Evolutionary conservation across 2,888 invertebrate species (phyloP), one percentile per base, ranked within the genome.

Genomic region (Troides oblongomaculatus): DNA sequence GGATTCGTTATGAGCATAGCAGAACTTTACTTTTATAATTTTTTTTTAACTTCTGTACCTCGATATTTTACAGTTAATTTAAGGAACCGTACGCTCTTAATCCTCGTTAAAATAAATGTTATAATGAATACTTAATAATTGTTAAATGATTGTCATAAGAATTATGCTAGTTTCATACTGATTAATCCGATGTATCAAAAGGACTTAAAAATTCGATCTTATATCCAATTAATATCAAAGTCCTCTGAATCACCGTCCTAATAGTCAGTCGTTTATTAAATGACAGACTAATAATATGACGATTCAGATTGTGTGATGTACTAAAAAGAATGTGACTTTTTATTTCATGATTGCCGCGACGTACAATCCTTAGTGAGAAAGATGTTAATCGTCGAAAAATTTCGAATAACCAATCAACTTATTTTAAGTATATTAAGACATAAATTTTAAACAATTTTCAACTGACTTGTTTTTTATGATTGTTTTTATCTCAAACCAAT

Each of bases 41-140:
- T 77, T 80, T 80, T 78, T 78, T 81, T 75, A 72, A 77, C 78
- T 77, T 78, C 78, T 70, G 78, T 77, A 78, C 76, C 77, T 17
- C 50, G 46, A 63, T 63, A 64, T 69, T 64, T 23, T 21, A 57
- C n/a, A 57, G 21, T n/a, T 21, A 57, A 21, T 21, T 1, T 17
- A 50, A 50, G 5, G 17, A 17, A 50, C 14, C 50, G 14, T 50
- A 50, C 18, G 5, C 2, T 14, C 50, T 17, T 17, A 50, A 50
- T 50, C 18, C 50, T 14, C 5, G 18, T 50, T 12, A 10, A 8
- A 39, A 39, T 39, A 39, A 39, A 39, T 39, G 10, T 39, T 39
- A 39, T 39, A 39, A 39, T 39, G 8, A 10, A 39, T 39, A 10
- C 39, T 39, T 39, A 39, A 39, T 39, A 10, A 10, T 39, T 39